Percentiles rank a stretch among this genome's conserved stretches.
phyloP scores from a whole-genome alignment of 2,797 vertebrate species.

The Thunnus albacares region DNA sequence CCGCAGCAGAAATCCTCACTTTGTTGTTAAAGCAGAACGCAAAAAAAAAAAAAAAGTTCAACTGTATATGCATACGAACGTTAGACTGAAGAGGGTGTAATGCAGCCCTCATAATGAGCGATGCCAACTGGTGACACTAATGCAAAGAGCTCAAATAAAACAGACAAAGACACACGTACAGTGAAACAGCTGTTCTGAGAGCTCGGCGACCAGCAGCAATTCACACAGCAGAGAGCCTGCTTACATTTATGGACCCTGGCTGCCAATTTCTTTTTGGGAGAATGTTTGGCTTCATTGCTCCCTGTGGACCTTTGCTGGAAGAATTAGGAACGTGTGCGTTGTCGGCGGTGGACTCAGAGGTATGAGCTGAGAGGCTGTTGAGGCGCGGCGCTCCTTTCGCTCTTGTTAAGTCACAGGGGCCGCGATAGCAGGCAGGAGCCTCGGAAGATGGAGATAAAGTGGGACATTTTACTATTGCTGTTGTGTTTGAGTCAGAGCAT shows the following conservation, averaged over 20 bases:
- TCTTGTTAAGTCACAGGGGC: slow-evolving; percentile 34
- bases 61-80: slow-evolving; percentile 17
- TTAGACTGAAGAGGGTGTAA: slow-evolving; percentile 34
- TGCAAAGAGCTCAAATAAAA: slow-evolving; percentile 49
- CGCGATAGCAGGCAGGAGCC: slow-evolving; percentile 23
- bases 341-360: slow-evolving; percentile 20
- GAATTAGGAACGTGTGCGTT: slow-evolving; percentile 39
- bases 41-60: slow-evolving; percentile 13
- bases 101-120: slow-evolving; percentile 48
- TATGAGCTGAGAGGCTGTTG: slow-evolving; percentile 20
- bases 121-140: slow-evolving; percentile 20
- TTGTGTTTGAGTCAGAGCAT: slow-evolving; percentile 54
- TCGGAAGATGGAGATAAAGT: slow-evolving; percentile 62
- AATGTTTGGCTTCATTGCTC: slow-evolving; percentile 61
- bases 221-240: slow-evolving; percentile 41
- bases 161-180: slow-evolving; percentile 29
- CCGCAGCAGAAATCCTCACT: slow-evolving; percentile 21
- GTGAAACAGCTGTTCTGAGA: slow-evolving; percentile 38
- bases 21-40: slow-evolving; percentile 29
- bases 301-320: slow-evolving; percentile 42
- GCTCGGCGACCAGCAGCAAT: slow-evolving; percentile 39
- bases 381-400: slow-evolving; percentile 1
- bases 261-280: slow-evolving; percentile 50
- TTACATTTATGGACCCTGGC: slow-evolving; percentile 46
- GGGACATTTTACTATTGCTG: slow-evolving; percentile 63